phyloP scores from a whole-genome alignment of 2,797 vertebrate genomes.

The Leptodactylus fallax region DNA sequence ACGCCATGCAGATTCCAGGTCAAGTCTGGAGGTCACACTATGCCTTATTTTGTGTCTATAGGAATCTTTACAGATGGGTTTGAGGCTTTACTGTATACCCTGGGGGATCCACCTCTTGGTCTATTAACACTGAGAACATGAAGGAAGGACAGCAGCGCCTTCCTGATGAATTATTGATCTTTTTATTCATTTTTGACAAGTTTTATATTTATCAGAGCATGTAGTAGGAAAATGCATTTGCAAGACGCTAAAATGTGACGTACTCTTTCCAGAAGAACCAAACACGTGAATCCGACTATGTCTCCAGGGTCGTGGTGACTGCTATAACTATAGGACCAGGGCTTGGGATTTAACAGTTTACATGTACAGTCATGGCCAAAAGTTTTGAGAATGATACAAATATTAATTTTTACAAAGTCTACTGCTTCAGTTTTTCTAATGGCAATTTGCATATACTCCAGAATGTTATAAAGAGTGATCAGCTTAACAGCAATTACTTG shows the following conservation, averaged over 20 bases:
- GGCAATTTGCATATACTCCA: no score
- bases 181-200: background rate
- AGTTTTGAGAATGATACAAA: no score
- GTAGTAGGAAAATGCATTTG: background rate
- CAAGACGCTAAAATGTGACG: background rate
- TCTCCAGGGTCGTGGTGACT: background rate
- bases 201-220: background rate
- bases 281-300: background rate
- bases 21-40: background rate
- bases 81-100: background rate
- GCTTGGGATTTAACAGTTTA: no score
- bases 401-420: no score
- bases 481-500: no score
- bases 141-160: background rate
- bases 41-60: background rate
- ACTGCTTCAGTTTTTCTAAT: no score
- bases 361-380: no score
- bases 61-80: background rate
- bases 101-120: background rate
- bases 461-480: no score
- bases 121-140: background rate
- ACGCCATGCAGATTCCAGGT: background rate
- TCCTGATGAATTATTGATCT: background rate
- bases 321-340: background rate
- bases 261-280: background rate